A percentile compares a stretch with the other conserved stretches of the same genome.
Evolutionary conservation across 2,888 invertebrate genomes (phyloP).

Genomic region (Nemurella pictetii): DNA sequence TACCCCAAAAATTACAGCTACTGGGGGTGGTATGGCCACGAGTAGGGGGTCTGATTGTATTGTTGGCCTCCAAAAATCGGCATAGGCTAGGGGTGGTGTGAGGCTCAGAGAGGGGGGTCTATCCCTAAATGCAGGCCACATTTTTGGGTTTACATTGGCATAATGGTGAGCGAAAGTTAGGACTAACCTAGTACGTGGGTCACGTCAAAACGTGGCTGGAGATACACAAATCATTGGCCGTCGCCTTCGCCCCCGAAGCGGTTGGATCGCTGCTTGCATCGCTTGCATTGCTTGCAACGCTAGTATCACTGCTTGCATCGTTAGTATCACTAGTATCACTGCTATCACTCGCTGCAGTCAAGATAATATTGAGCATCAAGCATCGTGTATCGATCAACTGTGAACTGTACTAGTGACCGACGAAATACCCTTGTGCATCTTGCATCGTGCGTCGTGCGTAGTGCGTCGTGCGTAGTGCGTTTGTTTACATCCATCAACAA

Average conservation of each 20-base stretch:
- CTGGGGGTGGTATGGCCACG: constrained; percentile 17
- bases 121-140: constrained; percentile 11
- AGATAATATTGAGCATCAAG: too few species aligned
- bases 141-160: constrained; percentile 29
- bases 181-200: constrained; percentile 11
- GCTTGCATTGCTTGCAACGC: too few species aligned
- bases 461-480: too few species aligned
- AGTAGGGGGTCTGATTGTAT: constrained; percentile 21
- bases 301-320: too few species aligned
- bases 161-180: constrained; percentile 21
- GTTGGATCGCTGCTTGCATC: too few species aligned
- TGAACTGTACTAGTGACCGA: too few species aligned
- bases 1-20: constrained; percentile 19
- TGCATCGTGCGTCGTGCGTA: too few species aligned
- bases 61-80: constrained; percentile 27
- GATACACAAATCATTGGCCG: constrained; percentile 38
- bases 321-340: too few species aligned
- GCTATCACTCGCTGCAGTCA: too few species aligned
- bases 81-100: background rate
- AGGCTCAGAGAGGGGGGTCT: background rate
- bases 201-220: constrained; percentile 9
- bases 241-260: constrained; percentile 6
- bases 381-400: too few species aligned
- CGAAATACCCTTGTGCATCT: too few species aligned
- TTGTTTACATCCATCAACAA: background rate